Base-by-base conservation (phyloP, 2,888 invertebrate species). In the Halictus quadricinctus region DNA sequence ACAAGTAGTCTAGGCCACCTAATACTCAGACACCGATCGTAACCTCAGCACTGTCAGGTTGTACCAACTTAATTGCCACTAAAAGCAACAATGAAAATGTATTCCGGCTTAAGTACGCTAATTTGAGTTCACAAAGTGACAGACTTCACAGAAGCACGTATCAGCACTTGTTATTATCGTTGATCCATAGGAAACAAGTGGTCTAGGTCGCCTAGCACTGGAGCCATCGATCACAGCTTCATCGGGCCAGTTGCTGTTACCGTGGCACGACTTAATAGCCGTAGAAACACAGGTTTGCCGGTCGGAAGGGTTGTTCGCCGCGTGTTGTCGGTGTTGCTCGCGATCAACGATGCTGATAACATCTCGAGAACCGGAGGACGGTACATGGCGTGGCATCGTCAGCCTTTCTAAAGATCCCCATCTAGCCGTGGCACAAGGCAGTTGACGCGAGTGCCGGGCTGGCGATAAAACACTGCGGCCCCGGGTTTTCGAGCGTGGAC, bases 401-500 rank as follows among this genome's bases (percentile, higher is more conserved):
- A 21, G 54, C 21, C 21, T 54, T 54, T 54, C 54, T 54, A 21
- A 54, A 54, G 54, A 54, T 54, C 54, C 54, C 54, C 21, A 54
- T 21, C 54, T 21, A 54, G 54, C 21, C 21, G 54, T 21, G 21
- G 54, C n/a, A n/a, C 54, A 54, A 54, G 54, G 54, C 54, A 54
- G 54, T 54, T 54, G 54, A 54, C n/a, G 10, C 0, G 54, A 54
- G 54, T 54, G 54, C n/a, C 21, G 54, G 21, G 0, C 60, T 25
- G 25, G 60, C 60, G 54, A 60, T 60, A 60, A 60, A 60, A 25
- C 25, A 60, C 25, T 25, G 60, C 13, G 60, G 25, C 60, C 60
- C 15, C n/a, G 41, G 25, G 46, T 66, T 70, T 58, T 58, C 43
- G 21, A 25, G 36, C 58, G 82, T 21, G 58, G 46, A 41, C 80